A percentile compares a stretch with the other conserved stretches of the same genome.
phyloP scores from a whole-genome alignment of 2,888 invertebrate genomes.

The Leptura quadrifasciata region DNA sequence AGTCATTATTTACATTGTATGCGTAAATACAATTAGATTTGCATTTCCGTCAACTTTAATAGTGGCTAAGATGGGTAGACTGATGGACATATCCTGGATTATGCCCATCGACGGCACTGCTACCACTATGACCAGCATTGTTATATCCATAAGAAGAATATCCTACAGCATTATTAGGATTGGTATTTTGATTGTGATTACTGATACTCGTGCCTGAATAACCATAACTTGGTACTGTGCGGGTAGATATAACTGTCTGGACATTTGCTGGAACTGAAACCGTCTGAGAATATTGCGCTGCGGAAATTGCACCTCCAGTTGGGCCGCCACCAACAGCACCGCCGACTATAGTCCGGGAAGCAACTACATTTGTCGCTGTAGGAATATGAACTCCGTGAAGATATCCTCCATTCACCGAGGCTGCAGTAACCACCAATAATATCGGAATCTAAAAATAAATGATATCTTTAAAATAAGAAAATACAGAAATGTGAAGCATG shows the following conservation, averaged over 20 bases:
- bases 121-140: not conserved
- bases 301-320: slow-evolving; percentile 45
- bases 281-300: slow-evolving; percentile 49
- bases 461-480: not conserved
- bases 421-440: slow-evolving; percentile 30
- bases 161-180: not conserved
- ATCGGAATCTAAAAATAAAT: slow-evolving; percentile 33
- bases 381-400: slow-evolving; percentile 46
- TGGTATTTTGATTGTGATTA: not conserved
- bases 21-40: not conserved
- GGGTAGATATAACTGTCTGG: slow-evolving; percentile 46
- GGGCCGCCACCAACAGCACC: slow-evolving; percentile 45
- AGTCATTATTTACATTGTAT: not conserved
- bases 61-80: not conserved
- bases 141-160: slow-evolving; percentile 1
- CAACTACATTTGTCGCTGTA: slow-evolving; percentile 42
- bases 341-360: slow-evolving; percentile 43
- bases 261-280: slow-evolving; percentile 44
- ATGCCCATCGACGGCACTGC: not conserved
- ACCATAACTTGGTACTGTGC: slow-evolving; percentile 36
- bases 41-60: not conserved
- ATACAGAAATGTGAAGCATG: too few species aligned
- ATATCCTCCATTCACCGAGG: slow-evolving; percentile 41
- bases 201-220: not conserved
- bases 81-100: not conserved